phyloP scores from a whole-genome alignment of 2,888 invertebrate species.

The Epirrhoe tristata region DNA sequence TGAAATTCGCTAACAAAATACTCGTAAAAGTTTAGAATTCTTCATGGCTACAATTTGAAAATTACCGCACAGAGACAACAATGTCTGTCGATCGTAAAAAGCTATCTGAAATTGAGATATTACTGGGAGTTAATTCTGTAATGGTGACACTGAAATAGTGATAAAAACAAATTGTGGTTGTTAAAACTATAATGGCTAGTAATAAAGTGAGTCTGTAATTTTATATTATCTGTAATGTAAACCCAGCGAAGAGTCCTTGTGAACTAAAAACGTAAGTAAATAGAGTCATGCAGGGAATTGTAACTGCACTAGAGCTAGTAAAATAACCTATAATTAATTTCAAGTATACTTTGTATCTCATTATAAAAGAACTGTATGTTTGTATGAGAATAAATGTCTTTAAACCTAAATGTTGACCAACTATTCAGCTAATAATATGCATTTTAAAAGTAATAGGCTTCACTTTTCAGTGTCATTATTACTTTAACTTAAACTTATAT shows the following conservation, averaged over 20 bases:
- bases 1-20: constrained; percentile 33
- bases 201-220: constrained; percentile 1
- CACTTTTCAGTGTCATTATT: too few relatives aligned
- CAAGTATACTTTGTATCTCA: too few relatives aligned
- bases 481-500: too few relatives aligned
- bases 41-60: constrained; percentile 40
- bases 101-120: constrained; percentile 29
- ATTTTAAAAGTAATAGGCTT: too few relatives aligned
- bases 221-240: neutral
- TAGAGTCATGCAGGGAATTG: neutral
- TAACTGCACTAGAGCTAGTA: neutral
- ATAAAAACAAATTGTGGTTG: neutral
- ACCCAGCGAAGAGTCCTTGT: neutral
- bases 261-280: neutral
- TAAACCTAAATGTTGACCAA: too few relatives aligned
- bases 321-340: too few relatives aligned
- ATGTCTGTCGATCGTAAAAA: constrained; percentile 41
- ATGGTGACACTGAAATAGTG: neutral
- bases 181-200: neutral
- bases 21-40: constrained; percentile 41
- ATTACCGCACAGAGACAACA: constrained; percentile 45
- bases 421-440: too few relatives aligned
- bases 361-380: too few relatives aligned
- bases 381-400: too few relatives aligned
- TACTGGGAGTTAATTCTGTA: neutral